Base-by-base conservation (phyloP, 2,113 vertebrate species). In the Labeo catla region DNA sequence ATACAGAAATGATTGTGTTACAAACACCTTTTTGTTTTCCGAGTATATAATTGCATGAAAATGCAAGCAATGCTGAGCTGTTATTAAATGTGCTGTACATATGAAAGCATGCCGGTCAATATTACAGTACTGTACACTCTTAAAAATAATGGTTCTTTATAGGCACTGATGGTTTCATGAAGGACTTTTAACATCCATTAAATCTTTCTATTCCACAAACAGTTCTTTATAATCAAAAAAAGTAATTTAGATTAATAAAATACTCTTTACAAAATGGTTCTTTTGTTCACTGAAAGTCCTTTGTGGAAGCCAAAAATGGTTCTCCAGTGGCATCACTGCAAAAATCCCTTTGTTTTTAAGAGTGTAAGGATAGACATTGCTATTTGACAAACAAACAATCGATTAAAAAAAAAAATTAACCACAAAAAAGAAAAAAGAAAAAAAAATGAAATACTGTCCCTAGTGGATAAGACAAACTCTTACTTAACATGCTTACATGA, bases 401-500 rank as follows among this genome's bases (percentile, higher is more conserved):
- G 0, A 8, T 34, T 3, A 12, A 52, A 76, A 50, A 52, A 9
- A 23, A 23, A 4, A 16, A 57, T 57, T 7, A 34, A 54, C 28
- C 3, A 78, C 12, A 16, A 39, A 4, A 57, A 43, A 21, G 43
- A 28, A 10, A 2, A n/a, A 8, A 66, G 34, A 8, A 70, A 77
- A 52, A 23, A 50, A 8, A 4, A 65, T 21, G 12, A 28, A 73
- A 83, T 52, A 45, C 66, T 73, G 34, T 23, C 81, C 52, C 68
- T 84, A 11, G 68, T 84, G 81, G 66, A n/a, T 54, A 1, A 68
- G 15, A 36, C 57, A n/a, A 63, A 15, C 34, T 34, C 16, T 86
- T 86, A 86, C 43, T 28, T 73, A 73, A 86, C 63, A 47, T 34
- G 65, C 50, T 86, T 86, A 86, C 52, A 73, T 86, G 77, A 86